Evolutionary conservation across 2,113 vertebrate species (phyloP), one percentile per base, ranked within the genome.

Genomic region (Mirza zaza): DNA sequence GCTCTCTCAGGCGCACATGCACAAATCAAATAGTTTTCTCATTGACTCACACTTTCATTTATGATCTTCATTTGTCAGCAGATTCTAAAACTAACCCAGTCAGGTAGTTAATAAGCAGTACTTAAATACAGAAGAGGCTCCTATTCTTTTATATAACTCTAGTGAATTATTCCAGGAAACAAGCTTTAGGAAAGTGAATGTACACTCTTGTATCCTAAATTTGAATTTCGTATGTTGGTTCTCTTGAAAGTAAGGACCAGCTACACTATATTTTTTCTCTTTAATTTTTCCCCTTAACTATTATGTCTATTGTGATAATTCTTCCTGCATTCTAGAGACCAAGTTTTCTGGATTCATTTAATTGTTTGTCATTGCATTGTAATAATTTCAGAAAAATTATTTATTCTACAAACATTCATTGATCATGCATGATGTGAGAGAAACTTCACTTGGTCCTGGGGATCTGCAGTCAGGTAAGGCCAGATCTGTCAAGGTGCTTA

Each of bases 1-100:
- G 25, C 14, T 20, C 70, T 97, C 45, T 65, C 42, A 50, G n/a
- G 50, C 8, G 15, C 34, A 48, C 82, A 83, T 12, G 18, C 12
- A 36, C 25, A 82, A 52, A 77, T 68, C 39, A 82, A 70, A 76
- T 70, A 73, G 55, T 93, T 95, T 97, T 87, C 73, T 92, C 18
- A 55, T 65, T 84, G 71, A 65, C 13, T 91, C 42, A 87, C 17
- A 61, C 36, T 83, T 95, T 95, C 13, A 71, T 29, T 90, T 90
- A 42, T 81, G 84, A 96, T 92, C 45, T 68, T 71, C 57, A 75
- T 94, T 94, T 92, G 14, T 87, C 85, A 77, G 76, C 76, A 71
- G 63, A 91, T 94, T 95, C 48, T 87, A 42, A 96, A 87, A 21
- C 75, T 65, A 95, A 77, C 18, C 73, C 80, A 95, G 63, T 67